Evolutionary conservation across 2,113 vertebrate species (phyloP).

Genomic region (Panthera leo): DNA sequence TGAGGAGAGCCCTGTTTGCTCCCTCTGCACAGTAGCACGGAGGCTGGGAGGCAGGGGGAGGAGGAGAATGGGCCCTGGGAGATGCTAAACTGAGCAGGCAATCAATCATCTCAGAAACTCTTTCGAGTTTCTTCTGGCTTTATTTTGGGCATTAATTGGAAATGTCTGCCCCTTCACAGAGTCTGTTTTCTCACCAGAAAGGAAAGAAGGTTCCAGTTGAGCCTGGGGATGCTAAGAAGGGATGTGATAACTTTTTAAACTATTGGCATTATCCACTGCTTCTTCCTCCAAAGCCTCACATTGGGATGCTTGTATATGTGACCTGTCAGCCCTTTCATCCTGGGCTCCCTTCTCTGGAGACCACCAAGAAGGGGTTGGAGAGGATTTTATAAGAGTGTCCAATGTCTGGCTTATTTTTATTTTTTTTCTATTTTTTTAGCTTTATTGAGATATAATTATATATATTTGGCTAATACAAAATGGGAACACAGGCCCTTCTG

Average conservation of each 20-base stretch:
- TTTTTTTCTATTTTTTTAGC: neutral
- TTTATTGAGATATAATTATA: neutral
- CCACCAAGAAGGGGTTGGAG: neutral
- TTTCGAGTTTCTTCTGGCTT: neutral
- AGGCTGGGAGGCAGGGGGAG: neutral
- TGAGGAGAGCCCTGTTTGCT: neutral
- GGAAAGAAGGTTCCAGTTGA: neutral
- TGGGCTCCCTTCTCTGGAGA: neutral
- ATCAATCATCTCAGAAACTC: neutral
- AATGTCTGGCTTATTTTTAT: neutral
- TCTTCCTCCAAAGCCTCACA: neutral
- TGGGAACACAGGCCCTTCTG: neutral
- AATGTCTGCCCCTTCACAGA: neutral
- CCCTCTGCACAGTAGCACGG: neutral
- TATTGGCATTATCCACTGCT: neutral
- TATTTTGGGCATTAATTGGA: constrained; percentile 34
- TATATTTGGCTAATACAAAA: neutral
- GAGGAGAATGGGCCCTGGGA: neutral
- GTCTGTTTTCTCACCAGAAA: neutral
- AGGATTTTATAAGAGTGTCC: neutral
- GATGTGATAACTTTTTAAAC: neutral
- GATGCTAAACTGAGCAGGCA: neutral
- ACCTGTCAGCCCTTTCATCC: neutral
- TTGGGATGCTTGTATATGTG: too few species aligned
- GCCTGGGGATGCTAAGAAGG: neutral